A percentile compares a stretch with the other conserved stretches of the same genome.
Conservation (phyloP, 2,888 invertebrate species). For the Pyrrhosoma nymphula region DNA sequence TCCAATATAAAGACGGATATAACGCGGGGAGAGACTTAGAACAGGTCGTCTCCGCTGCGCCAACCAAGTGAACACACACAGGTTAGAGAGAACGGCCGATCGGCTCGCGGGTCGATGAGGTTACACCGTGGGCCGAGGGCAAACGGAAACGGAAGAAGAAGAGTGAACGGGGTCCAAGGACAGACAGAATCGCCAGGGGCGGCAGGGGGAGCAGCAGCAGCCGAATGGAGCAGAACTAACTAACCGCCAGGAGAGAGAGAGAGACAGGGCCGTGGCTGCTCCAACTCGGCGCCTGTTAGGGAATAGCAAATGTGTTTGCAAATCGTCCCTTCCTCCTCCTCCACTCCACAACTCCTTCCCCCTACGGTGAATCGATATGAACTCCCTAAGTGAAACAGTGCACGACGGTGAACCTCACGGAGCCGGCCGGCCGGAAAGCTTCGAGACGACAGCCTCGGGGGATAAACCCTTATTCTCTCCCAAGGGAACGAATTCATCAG, state of each 20-base stretch:
- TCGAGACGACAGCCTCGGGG: not conserved
- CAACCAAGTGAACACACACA: no score
- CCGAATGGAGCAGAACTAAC: not conserved
- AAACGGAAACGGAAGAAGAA: no score
- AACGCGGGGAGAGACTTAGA: no score
- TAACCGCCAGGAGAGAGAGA: not conserved
- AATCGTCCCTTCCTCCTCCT: not conserved
- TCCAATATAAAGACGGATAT: no score
- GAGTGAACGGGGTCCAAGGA: not conserved
- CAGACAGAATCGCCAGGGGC: not conserved
- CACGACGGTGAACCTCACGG: not conserved
- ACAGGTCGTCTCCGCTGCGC: no score
- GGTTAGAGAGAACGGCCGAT: no score
- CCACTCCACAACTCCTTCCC: not conserved
- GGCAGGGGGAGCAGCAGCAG: no score
- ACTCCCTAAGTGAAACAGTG: slow-evolving; percentile 5
- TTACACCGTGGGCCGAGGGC: no score
- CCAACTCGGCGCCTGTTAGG: not conserved
- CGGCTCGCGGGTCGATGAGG: no score
- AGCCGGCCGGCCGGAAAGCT: not conserved
- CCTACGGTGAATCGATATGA: not conserved
- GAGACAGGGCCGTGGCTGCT: not conserved
- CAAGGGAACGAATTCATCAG: not conserved
- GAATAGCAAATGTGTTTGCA: slow-evolving; percentile 18
- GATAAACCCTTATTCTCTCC: no score